phyloP scores from a whole-genome alignment of 2,888 invertebrate species.

The Dolomedes plantarius region DNA sequence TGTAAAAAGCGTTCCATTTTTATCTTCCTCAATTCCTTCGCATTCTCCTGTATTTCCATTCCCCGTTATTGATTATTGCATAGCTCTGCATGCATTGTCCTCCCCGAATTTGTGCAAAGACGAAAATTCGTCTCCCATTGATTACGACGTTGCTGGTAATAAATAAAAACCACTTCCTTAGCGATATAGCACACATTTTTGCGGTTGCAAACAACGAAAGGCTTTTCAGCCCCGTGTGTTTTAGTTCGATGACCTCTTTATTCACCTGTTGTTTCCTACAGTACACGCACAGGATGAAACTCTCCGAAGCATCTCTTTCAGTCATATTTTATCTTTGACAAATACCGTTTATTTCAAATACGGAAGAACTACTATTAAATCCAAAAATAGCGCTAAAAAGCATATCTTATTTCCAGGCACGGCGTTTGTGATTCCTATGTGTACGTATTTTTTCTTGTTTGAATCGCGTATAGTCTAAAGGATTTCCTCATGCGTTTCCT shows the following conservation, averaged over 20 bases:
- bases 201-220: constrained; percentile 18
- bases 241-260: constrained; percentile 45
- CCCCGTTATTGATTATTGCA: background rate
- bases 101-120: background rate
- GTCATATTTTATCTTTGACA: background rate
- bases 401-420: background rate
- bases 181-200: background rate
- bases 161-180: background rate
- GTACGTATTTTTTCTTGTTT: too few species aligned
- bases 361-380: background rate
- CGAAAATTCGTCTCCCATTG: background rate
- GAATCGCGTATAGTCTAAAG: too few species aligned
- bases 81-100: background rate
- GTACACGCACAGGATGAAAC: background rate
- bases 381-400: background rate
- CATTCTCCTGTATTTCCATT: background rate
- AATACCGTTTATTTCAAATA: background rate
- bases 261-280: constrained; percentile 39
- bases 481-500: too few species aligned
- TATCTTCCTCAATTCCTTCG: too few species aligned
- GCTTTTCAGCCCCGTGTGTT: constrained; percentile 7
- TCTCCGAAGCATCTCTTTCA: background rate
- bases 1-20: background rate
- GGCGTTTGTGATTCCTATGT: background rate
- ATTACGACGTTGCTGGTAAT: background rate